Evolutionary conservation across 2,113 vertebrate species (phyloP).

Genomic region (Rhinoptilus africanus): DNA sequence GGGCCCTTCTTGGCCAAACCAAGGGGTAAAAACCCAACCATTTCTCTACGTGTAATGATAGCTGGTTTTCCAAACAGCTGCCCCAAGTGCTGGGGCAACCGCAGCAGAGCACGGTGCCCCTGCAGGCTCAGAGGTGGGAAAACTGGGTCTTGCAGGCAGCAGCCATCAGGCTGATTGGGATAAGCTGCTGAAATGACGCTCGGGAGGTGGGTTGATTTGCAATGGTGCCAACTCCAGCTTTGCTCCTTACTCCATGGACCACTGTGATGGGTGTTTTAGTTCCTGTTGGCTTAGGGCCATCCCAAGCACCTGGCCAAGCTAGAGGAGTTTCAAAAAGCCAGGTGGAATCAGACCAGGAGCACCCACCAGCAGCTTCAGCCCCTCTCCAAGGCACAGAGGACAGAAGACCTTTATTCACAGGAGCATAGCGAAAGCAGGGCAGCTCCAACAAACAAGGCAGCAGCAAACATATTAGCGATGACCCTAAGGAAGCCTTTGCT

Average conservation of each 20-base stretch:
- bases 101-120: background rate
- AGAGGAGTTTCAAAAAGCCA: background rate
- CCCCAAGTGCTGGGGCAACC: rapidly evolving
- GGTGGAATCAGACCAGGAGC: background rate
- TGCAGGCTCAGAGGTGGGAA: background rate
- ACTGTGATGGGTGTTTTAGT: background rate
- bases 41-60: background rate
- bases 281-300: background rate
- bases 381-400: background rate
- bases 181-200: background rate
- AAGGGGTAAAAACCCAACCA: background rate
- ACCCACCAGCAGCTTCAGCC: background rate
- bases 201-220: background rate
- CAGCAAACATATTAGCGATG: background rate
- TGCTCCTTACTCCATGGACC: background rate
- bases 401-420: background rate
- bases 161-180: background rate
- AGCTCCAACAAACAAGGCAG: background rate
- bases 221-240: background rate
- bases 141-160: background rate
- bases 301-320: background rate
- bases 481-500: background rate
- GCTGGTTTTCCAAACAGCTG: background rate
- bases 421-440: background rate
- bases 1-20: background rate